Percentiles rank a stretch among this genome's conserved stretches.
Evolutionary conservation across 2,888 invertebrate genomes (phyloP).

Genomic region (Corythucha ciliata): DNA sequence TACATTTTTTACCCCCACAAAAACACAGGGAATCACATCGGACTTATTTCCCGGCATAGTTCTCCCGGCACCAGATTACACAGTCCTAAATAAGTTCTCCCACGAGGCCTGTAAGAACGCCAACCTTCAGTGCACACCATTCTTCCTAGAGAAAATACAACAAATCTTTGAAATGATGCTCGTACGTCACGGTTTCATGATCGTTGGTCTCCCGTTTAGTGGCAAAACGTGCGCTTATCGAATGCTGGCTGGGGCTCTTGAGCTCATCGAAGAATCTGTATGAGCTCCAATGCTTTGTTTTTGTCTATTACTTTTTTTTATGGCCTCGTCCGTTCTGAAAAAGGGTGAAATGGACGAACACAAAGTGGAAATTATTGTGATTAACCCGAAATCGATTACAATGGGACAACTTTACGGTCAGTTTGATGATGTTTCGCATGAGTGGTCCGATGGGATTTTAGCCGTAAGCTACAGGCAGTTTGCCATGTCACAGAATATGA

Average conservation of each 20-base stretch:
- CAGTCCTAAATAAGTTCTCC: constrained; percentile 54
- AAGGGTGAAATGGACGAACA: constrained; percentile 66
- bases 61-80: constrained; percentile 70
- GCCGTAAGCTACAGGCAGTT: constrained; percentile 74
- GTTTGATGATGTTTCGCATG: constrained; percentile 88
- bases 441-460: constrained; percentile 85
- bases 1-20: too few species aligned
- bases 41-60: constrained; percentile 84
- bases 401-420: constrained; percentile 93
- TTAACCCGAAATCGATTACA: constrained; percentile 91
- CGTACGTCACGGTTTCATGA: constrained; percentile 88
- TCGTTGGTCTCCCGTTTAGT: constrained; percentile 86
- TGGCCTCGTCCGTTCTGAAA: constrained; percentile 5
- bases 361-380: constrained; percentile 65
- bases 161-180: constrained; percentile 93
- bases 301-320: background rate
- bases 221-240: constrained; percentile 82
- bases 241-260: constrained; percentile 70
- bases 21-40: constrained; percentile 86
- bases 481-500: constrained; percentile 62
- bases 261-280: constrained; percentile 63
- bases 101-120: constrained; percentile 55
- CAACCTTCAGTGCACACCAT: constrained; percentile 74
- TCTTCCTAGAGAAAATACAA: constrained; percentile 81
- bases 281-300: too few species aligned